phyloP scores from a whole-genome alignment of 2,113 vertebrate genomes.

The Chauna torquata region DNA sequence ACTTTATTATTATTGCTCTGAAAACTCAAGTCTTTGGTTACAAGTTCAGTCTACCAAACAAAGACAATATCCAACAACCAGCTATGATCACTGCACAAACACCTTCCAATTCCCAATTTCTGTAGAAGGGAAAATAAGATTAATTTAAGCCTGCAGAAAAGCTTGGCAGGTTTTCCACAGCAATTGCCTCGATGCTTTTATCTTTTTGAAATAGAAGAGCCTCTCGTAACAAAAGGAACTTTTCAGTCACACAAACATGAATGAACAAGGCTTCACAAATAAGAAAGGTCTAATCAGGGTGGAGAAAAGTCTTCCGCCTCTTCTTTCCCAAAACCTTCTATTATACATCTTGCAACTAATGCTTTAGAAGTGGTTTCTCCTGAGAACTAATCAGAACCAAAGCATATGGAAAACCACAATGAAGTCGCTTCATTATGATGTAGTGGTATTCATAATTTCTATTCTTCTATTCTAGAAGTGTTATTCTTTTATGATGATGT shows the following conservation, averaged over 20 bases:
- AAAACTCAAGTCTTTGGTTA: neutral
- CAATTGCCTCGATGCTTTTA: neutral
- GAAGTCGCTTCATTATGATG: neutral
- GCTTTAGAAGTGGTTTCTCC: conserved; percentile 4
- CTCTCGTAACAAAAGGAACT: conserved; percentile 32
- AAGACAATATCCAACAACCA: neutral
- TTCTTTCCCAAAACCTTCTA: neutral
- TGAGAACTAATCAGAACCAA: neutral
- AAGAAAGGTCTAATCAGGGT: neutral
- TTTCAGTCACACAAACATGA: neutral
- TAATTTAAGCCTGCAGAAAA: conserved; percentile 41
- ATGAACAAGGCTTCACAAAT: neutral
- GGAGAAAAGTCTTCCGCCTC: neutral
- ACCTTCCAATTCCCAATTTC: neutral
- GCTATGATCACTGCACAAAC: neutral
- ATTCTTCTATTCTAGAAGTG: too few species aligned
- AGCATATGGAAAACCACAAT: neutral
- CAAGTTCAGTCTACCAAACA: neutral
- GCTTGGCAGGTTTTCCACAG: conserved; percentile 35
- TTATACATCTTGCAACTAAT: neutral
- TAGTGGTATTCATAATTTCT: neutral
- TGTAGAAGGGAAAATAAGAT: conserved; percentile 4
- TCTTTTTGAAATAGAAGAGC: conserved; percentile 41
- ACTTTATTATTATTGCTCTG: neutral
- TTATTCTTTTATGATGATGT: accelerated